These are phyloP conservation scores for Synergus gifuensis DNA, from an alignment of 2,888 invertebrate genomes.

Conservation along the genomic window DNA sequence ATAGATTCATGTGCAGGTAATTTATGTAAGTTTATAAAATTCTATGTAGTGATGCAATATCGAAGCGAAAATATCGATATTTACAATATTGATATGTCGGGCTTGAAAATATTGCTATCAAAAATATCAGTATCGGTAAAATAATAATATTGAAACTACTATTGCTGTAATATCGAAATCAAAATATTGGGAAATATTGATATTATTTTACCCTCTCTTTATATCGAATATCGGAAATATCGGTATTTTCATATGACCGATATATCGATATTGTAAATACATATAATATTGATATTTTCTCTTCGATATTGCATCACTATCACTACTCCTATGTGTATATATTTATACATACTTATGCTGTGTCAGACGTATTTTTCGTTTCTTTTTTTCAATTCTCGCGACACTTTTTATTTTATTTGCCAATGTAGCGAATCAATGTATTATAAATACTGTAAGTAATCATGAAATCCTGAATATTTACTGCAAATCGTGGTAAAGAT, in stretches of 20 bases:
- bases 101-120: no score
- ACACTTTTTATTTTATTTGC: constrained; percentile 28
- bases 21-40: constrained; percentile 37
- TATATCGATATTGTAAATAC: no score
- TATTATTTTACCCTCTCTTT: no score
- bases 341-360: constrained; percentile 52
- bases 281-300: no score
- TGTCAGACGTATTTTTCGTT: constrained; percentile 5
- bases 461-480: constrained; percentile 67
- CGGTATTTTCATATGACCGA: no score
- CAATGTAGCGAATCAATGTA: constrained; percentile 49
- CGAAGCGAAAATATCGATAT: no score
- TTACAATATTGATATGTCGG: constrained; percentile 33
- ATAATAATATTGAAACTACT: neutral
- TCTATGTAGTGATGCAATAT: constrained; percentile 29
- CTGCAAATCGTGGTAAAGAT: constrained; percentile 51
- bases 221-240: no score
- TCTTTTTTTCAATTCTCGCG: constrained; percentile 39
- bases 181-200: constrained; percentile 7
- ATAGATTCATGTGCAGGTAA: constrained; percentile 35
- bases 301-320: neutral
- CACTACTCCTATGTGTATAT: constrained; percentile 51
- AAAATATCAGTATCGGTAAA: neutral
- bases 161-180: no score
- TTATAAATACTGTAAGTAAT: constrained; percentile 61